Conservation (phyloP, 2,797 vertebrate species). For the Trichosurus vulpecula region DNA sequence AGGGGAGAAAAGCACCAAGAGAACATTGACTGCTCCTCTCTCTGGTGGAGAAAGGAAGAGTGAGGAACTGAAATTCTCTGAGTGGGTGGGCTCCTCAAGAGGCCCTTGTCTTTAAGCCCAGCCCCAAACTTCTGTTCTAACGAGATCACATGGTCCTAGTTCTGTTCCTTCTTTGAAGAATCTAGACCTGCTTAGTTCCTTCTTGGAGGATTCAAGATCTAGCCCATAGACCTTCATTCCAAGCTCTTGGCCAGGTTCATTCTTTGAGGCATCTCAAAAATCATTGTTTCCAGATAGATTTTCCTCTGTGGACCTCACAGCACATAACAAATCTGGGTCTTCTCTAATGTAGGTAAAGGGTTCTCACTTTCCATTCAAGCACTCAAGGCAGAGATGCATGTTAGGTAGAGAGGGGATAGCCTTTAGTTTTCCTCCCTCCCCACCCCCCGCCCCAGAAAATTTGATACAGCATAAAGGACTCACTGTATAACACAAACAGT, state of each 20-base stretch:
- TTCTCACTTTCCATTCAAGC: not conserved
- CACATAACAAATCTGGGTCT: not conserved
- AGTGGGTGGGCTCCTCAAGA: too few relatives aligned
- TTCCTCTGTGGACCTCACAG: not conserved
- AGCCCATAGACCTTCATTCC: not conserved
- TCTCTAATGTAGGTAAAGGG: not conserved
- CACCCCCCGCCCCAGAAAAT: too few relatives aligned
- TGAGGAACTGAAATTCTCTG: not conserved
- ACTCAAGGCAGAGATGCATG: not conserved
- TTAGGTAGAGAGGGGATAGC: not conserved
- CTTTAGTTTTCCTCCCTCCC: too few relatives aligned
- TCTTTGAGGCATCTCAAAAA: not conserved
- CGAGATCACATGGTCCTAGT: not conserved
- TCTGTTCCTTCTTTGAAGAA: not conserved
- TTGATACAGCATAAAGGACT: not conserved
- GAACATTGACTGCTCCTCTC: not conserved
- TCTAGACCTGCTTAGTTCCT: not conserved
- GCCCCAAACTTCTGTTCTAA: not conserved
- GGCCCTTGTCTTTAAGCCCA: not conserved
- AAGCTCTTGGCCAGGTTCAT: not conserved
- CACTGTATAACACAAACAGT: not conserved
- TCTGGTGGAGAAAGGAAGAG: not conserved
- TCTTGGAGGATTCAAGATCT: not conserved
- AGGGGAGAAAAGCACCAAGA: not conserved
- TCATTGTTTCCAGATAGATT: not conserved